Evolutionary conservation across 2,797 vertebrate genomes (phyloP).

Genomic region (Mareca penelope): DNA sequence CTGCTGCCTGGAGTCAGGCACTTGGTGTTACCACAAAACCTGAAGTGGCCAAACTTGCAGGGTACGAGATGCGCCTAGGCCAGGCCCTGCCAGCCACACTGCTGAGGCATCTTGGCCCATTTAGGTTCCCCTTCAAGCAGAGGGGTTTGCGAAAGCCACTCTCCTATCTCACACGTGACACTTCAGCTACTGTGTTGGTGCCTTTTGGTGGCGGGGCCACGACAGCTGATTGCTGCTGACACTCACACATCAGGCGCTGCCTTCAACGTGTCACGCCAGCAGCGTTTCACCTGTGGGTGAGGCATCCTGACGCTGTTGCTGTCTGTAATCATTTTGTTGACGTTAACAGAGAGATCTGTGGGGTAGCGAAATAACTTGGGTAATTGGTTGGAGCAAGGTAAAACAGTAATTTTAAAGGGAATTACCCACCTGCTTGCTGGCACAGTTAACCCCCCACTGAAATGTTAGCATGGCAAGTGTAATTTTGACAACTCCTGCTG

Average conservation of each 20-base stretch:
- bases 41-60: too few species aligned
- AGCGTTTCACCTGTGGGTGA: conserved; percentile 43
- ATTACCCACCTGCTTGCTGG: not conserved
- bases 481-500: not conserved
- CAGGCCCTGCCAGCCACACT: not conserved
- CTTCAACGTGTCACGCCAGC: not conserved
- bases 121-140: not conserved
- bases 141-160: not conserved
- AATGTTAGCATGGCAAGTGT: not conserved
- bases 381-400: conserved; percentile 38
- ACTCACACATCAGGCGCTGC: conserved; percentile 53
- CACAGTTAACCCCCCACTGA: not conserved
- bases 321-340: conserved; percentile 65
- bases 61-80: too few species aligned
- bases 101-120: too few species aligned
- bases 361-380: conserved; percentile 39
- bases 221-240: conserved; percentile 28
- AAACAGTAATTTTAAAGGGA: conserved; percentile 65
- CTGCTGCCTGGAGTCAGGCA: too few species aligned
- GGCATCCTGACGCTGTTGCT: conserved; percentile 37
- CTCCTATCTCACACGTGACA: not conserved
- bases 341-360: conserved; percentile 49
- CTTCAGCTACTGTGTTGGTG: not conserved
- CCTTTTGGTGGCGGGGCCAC: not conserved
- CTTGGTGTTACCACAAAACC: not conserved